Base-by-base conservation (phyloP, 92 coral and sea anemone genomes). In the Porites rus region DNA sequence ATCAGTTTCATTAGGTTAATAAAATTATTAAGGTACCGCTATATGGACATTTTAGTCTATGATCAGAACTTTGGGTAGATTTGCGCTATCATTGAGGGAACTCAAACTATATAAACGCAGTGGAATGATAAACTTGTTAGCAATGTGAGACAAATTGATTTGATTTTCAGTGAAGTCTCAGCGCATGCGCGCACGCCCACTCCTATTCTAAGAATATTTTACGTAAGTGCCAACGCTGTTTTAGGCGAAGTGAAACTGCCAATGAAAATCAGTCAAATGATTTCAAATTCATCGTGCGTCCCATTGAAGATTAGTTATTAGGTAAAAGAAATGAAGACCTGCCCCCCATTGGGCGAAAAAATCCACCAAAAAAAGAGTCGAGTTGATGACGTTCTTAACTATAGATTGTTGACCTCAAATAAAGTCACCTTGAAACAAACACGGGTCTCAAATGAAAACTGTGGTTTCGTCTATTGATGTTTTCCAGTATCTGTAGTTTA, bases 291-390 rank as follows among this genome's bases (percentile, higher is more conserved):
- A 56, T 51, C 56, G 76, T 67, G 77, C 66, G 16, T 21, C 20
- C 59, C 22, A 11, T 24, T 20, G 43, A 60, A 72, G n/a, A 74
- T 72, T 65, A 75, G 63, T 74, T 64, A 62, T 83, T 83, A 83
- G 72, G 56, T 43, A 13, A 56, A 12, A 13, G 28, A 51, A 46
- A 25, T 53, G 22, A 71, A 50, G 51, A 59, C 79, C 16, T 71
- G 87, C 87, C 87, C 79, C 78, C 87, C 38, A 50, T 24, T 66
- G 72, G 72, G 86, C 79, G 21, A 38, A 82, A 72, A 58, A 19
- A 73, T 10, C 3, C 3, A 1, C 61, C 13, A 56, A 56, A 56
- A 56, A 38, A 73, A 52, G 21, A 62, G 56, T 20, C 72, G 51
- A 20, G 58, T 80, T 52, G 61, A 60, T 75, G 24, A 59, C 51